A percentile compares a stretch with the other conserved stretches of the same genome.
These are phyloP conservation scores for Portevinia maculata DNA, from an alignment of 2,888 invertebrate genomes.

Conservation along the genomic window DNA sequence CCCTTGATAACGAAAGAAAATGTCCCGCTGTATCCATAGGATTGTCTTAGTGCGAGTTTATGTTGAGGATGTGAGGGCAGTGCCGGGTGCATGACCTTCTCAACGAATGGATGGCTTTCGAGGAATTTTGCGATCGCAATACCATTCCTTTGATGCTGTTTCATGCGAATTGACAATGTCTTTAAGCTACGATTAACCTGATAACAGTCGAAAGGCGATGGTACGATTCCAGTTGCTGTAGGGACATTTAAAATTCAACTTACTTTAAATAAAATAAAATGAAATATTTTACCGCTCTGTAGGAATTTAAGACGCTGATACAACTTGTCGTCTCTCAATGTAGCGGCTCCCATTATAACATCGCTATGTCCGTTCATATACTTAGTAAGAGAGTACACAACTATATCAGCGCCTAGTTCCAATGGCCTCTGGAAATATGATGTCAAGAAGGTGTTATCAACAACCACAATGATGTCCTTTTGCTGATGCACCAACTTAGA, in stretches of 20 bases:
- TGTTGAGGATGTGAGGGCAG: constrained; percentile 94
- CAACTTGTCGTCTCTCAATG: constrained; percentile 89
- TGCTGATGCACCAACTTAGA: constrained; percentile 85
- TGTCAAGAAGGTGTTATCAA: constrained; percentile 97
- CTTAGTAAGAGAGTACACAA: constrained; percentile 96
- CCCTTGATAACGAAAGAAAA: constrained; percentile 94
- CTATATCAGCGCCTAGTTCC: constrained; percentile 94
- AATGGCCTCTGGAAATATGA: constrained; percentile 96
- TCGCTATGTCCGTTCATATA: constrained; percentile 99
- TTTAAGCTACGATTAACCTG: constrained; percentile 96
- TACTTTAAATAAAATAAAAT: no score
- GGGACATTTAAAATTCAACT: no score
- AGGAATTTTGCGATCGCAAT: constrained; percentile 91
- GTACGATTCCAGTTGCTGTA: constrained; percentile 90
- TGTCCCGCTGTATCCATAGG: constrained; percentile 95
- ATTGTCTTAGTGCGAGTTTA: constrained; percentile 90
- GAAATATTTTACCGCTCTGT: constrained; percentile 92
- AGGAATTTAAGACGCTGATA: constrained; percentile 90
- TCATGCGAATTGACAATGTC: constrained; percentile 96
- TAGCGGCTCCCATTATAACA: constrained; percentile 96
- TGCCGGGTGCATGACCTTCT: constrained; percentile 93
- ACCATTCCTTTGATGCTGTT: constrained; percentile 91
- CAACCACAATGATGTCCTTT: constrained; percentile 86
- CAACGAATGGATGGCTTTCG: constrained; percentile 90
- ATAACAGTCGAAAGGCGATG: constrained; percentile 98